phyloP scores from a whole-genome alignment of 2,888 invertebrate species.

The Dexiosoma caninum region DNA sequence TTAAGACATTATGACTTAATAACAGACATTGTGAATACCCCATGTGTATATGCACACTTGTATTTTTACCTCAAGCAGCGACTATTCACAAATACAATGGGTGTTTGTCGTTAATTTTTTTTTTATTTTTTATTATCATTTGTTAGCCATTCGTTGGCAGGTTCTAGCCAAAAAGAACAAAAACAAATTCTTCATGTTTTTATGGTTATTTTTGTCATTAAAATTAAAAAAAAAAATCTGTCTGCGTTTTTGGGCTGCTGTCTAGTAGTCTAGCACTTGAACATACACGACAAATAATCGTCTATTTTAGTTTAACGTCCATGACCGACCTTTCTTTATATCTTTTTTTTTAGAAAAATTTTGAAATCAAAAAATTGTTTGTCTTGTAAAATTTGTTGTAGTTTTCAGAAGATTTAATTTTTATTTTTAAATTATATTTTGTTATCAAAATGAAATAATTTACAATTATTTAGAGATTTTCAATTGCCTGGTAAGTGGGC shows the following conservation, averaged over 20 bases:
- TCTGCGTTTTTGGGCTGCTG: constrained; percentile 40
- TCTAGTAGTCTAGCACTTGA: constrained; percentile 40
- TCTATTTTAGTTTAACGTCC: constrained; percentile 21
- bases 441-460: background rate
- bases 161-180: constrained; percentile 38
- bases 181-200: constrained; percentile 46
- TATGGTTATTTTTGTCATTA: constrained; percentile 44
- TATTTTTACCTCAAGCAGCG: constrained; percentile 17
- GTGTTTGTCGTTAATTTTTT: constrained; percentile 11
- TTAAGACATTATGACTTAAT: too few relatives aligned
- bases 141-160: constrained; percentile 42
- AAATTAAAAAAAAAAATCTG: background rate
- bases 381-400: constrained; percentile 20
- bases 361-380: constrained; percentile 1
- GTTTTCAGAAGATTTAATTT: background rate
- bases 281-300: constrained; percentile 13
- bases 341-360: background rate
- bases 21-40: too few relatives aligned
- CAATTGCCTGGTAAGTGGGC: background rate
- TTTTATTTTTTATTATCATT: constrained; percentile 17
- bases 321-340: constrained; percentile 40
- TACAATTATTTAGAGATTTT: too few relatives aligned
- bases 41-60: background rate
- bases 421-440: background rate
- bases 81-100: background rate